Conservation (phyloP, 2,797 vertebrate species). For the Rhinoraja longicauda region DNA sequence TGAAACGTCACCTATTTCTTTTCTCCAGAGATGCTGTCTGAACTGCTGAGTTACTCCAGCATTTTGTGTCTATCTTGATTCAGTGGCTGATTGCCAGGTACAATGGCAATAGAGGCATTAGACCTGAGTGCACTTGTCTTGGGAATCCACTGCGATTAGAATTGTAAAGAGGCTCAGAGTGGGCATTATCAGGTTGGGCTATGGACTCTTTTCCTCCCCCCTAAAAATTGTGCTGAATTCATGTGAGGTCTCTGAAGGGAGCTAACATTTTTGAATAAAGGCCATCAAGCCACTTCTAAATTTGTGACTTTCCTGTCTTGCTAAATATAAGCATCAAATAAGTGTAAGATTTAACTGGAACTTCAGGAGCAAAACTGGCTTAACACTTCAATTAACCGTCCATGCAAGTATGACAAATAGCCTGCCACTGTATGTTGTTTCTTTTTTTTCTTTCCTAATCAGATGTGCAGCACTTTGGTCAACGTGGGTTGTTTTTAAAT, state of each 20-base stretch:
- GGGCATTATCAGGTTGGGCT: neutral
- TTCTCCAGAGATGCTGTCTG: no score
- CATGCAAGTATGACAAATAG: neutral
- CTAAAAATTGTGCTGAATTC: neutral
- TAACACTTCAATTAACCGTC: neutral
- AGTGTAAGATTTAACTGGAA: neutral
- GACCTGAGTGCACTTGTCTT: neutral
- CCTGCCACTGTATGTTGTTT: no score
- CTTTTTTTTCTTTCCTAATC: no score
- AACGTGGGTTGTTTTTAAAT: no score
- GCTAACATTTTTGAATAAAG: neutral
- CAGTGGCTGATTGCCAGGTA: neutral
- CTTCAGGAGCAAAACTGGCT: neutral
- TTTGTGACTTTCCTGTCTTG: neutral
- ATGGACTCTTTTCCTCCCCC: neutral
- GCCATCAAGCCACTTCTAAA: neutral
- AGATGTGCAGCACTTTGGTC: no score
- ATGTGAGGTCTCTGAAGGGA: neutral
- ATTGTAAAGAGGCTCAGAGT: no score
- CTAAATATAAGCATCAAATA: neutral
- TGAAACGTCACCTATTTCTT: no score
- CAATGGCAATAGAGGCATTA: neutral
- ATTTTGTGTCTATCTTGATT: no score
- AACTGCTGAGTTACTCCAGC: no score
- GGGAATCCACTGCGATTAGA: neutral